These are phyloP conservation scores for Epiblema foenella DNA, from an alignment of 2,888 invertebrate species.

Conservation along the genomic window DNA sequence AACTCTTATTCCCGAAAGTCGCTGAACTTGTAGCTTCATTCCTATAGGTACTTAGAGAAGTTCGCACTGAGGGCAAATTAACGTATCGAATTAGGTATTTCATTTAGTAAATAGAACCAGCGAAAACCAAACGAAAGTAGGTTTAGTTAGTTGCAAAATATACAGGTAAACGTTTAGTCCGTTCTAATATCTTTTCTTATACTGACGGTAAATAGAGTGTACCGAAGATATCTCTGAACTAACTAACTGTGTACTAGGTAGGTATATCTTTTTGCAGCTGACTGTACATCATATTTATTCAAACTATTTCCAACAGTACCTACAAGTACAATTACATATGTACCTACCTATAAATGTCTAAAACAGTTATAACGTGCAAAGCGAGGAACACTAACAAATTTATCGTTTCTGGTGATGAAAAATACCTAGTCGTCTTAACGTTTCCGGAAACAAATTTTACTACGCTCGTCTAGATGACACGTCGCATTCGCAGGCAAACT, in stretches of 20 bases:
- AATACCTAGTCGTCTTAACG: not conserved
- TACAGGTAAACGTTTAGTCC: too few relatives aligned
- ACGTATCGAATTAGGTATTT: not conserved
- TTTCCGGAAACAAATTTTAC: slow-evolving; percentile 6
- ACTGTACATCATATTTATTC: too few relatives aligned
- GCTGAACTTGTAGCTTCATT: not conserved
- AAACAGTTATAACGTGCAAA: slow-evolving; percentile 16
- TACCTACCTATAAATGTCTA: not conserved
- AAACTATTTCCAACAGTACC: too few relatives aligned
- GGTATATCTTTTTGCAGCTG: too few relatives aligned
- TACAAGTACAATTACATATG: not conserved
- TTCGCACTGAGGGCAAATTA: not conserved
- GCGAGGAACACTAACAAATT: not conserved
- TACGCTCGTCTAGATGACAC: slow-evolving; percentile 5
- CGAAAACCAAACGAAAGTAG: not conserved
- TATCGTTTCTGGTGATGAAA: slow-evolving; percentile 9
- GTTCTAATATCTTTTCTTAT: too few relatives aligned
- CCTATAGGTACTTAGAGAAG: too few relatives aligned
- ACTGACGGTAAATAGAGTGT: too few relatives aligned
- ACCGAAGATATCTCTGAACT: too few relatives aligned
- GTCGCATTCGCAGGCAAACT: slow-evolving; percentile 14
- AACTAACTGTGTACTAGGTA: too few relatives aligned
- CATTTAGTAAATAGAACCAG: not conserved
- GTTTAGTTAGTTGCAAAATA: too few relatives aligned
- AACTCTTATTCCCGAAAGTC: not conserved